Conservation (phyloP, 2,888 invertebrate species). For the Metellina segmentata region DNA sequence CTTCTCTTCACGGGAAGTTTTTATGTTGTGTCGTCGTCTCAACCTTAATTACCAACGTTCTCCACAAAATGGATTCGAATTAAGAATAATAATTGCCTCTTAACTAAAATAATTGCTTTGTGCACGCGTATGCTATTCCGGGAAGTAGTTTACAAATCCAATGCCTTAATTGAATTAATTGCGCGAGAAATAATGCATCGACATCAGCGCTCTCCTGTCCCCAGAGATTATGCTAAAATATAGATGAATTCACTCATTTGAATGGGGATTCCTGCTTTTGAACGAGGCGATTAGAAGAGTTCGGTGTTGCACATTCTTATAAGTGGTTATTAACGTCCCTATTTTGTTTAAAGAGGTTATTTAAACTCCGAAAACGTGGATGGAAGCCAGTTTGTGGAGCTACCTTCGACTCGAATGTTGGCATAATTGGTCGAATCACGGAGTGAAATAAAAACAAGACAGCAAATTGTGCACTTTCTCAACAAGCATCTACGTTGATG, state of each 20-base stretch:
- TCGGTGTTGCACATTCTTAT: neutral
- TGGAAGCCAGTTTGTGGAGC: neutral
- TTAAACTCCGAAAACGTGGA: no score
- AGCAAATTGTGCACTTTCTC: neutral
- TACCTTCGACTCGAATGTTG: neutral
- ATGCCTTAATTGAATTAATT: slow-evolving; percentile 50
- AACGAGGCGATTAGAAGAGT: slow-evolving; percentile 24
- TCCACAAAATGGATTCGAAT: neutral
- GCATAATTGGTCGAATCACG: neutral
- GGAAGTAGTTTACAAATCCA: slow-evolving; percentile 6
- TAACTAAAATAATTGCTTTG: neutral
- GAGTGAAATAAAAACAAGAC: neutral
- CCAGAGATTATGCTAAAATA: neutral
- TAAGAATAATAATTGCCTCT: neutral
- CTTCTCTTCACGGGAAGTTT: no score
- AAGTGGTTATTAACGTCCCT: neutral
- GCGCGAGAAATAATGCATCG: slow-evolving; percentile 1
- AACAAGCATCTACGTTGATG: neutral
- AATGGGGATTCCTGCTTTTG: slow-evolving; percentile 7
- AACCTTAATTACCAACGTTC: neutral
- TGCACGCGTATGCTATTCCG: neutral
- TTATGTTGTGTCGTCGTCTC: neutral
- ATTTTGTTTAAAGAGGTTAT: neutral
- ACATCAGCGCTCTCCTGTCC: neutral
- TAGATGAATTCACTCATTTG: neutral